Conservation (phyloP, 2,113 vertebrate species). For the Epinephelus moara region DNA sequence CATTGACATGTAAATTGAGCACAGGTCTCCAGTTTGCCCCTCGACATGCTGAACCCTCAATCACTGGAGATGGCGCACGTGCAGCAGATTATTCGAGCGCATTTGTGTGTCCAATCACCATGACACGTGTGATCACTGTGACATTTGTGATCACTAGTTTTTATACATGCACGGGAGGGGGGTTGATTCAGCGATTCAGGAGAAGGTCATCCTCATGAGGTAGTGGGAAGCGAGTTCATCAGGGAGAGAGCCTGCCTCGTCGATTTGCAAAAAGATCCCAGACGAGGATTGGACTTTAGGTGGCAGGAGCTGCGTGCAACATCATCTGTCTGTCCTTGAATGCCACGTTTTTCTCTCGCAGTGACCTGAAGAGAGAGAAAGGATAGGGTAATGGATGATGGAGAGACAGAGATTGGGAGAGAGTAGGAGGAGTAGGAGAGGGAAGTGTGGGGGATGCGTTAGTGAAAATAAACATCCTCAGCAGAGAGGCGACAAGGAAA, state of each 20-base stretch:
- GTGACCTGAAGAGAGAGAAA: constrained; percentile 67
- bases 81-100: constrained; percentile 42
- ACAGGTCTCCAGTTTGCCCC: constrained; percentile 56
- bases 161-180: constrained; percentile 6
- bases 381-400: constrained; percentile 32
- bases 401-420: constrained; percentile 27
- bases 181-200: constrained; percentile 30
- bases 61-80: constrained; percentile 43
- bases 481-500: constrained; percentile 58
- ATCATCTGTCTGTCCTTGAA: constrained; percentile 51
- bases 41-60: constrained; percentile 61
- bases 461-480: constrained; percentile 71
- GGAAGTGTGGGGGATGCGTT: constrained; percentile 59
- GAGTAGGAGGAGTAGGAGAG: constrained; percentile 44
- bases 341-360: constrained; percentile 34
- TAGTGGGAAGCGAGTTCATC: constrained; percentile 45
- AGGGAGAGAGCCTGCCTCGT: constrained; percentile 9
- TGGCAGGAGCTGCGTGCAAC: constrained; percentile 6
- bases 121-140: constrained; percentile 52
- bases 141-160: constrained; percentile 49
- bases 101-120: constrained; percentile 50
- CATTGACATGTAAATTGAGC: constrained; percentile 66
- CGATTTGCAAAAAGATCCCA: constrained; percentile 33
- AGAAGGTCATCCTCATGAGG: constrained; percentile 57
- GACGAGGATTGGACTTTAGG: constrained; percentile 25